phyloP scores from a whole-genome alignment of 1,140 invertebrate genomes.

The Leucophenga varia region DNA sequence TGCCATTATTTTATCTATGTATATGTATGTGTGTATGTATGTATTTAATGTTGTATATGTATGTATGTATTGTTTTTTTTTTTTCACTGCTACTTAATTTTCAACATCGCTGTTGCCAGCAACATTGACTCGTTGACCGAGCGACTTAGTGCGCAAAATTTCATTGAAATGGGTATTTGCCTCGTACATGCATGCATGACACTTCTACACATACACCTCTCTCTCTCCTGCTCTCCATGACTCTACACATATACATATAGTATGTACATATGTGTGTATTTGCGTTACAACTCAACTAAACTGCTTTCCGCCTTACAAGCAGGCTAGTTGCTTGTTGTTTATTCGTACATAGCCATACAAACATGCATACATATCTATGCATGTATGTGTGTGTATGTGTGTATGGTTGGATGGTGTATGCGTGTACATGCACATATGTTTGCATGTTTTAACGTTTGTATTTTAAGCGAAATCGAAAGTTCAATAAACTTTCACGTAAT shows the following conservation, averaged over 20 bases:
- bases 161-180: no score
- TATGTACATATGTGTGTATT: background rate
- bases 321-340: no score
- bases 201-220: no score
- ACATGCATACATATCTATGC: slow-evolving; percentile 9
- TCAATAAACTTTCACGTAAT: slow-evolving; percentile 55
- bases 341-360: no score
- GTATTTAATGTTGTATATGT: no score
- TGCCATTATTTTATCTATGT: no score
- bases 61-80: slow-evolving; percentile 11
- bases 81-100: slow-evolving; percentile 23
- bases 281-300: no score
- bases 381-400: slow-evolving; percentile 3
- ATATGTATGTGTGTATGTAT: background rate
- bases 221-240: no score
- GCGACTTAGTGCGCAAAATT: slow-evolving; percentile 40
- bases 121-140: slow-evolving; percentile 54
- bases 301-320: no score
- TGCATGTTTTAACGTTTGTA: slow-evolving; percentile 17
- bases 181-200: no score
- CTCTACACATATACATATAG: no score
- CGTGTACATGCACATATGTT: slow-evolving; percentile 3
- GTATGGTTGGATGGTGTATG: slow-evolving; percentile 3
- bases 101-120: no score
- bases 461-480: slow-evolving; percentile 51